phyloP scores from a whole-genome alignment of 2,797 vertebrate genomes.

The Microctenopoma steveboyesi region DNA sequence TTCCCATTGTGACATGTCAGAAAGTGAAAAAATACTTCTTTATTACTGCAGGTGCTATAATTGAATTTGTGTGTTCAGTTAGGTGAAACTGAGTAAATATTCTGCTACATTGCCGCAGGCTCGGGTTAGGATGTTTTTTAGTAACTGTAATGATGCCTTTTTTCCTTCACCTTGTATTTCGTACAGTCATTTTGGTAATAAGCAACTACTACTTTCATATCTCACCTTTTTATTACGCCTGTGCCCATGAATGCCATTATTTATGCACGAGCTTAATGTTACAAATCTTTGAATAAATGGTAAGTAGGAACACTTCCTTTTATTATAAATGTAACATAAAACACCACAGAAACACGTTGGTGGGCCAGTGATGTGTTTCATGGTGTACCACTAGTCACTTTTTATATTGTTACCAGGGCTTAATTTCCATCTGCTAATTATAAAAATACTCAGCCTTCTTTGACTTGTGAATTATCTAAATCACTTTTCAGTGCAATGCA shows the following conservation, averaged over 20 bases:
- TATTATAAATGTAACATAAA: not conserved
- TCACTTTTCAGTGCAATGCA: slow-evolving; percentile 34
- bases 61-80: not conserved
- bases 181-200: slow-evolving; percentile 14
- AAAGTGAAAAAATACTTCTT: not conserved
- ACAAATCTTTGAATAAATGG: slow-evolving; percentile 30
- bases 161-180: slow-evolving; percentile 1
- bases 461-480: slow-evolving; percentile 42
- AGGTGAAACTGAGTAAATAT: not conserved
- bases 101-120: not conserved
- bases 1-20: slow-evolving; percentile 1
- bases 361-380: not conserved
- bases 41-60: not conserved
- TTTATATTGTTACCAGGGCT: not conserved
- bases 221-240: slow-evolving; percentile 31
- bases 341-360: not conserved
- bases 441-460: slow-evolving; percentile 10
- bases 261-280: not conserved
- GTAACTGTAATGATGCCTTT: slow-evolving; percentile 7
- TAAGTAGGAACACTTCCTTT: slow-evolving; percentile 4
- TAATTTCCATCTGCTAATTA: slow-evolving; percentile 3
- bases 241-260: slow-evolving; percentile 21
- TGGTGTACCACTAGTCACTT: not conserved
- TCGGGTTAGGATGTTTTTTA: not conserved
- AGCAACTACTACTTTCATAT: slow-evolving; percentile 20